phyloP scores from a whole-genome alignment of 2,113 vertebrate species.

The Monopterus albus region DNA sequence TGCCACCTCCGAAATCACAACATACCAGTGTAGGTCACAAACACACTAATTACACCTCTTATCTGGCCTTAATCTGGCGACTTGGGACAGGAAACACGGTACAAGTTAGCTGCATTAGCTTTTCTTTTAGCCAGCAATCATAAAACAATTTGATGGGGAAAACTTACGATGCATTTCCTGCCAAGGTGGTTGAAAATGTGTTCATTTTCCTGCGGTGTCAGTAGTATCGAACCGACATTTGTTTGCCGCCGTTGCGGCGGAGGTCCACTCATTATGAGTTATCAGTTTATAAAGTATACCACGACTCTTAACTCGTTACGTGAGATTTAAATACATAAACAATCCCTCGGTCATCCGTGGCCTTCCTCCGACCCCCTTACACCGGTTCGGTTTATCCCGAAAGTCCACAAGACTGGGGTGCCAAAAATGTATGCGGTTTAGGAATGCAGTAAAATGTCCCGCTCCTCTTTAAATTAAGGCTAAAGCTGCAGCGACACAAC shows the following conservation, averaged over 20 bases:
- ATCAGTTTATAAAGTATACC: constrained; percentile 44
- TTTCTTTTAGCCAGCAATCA: constrained; percentile 33
- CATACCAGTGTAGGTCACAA: constrained; percentile 28
- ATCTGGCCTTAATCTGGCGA: neutral
- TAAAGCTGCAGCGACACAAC: constrained; percentile 23
- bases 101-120: constrained; percentile 60
- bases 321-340: constrained; percentile 68
- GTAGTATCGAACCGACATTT: constrained; percentile 87
- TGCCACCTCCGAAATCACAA: neutral
- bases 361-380: constrained; percentile 64
- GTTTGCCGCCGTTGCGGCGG: constrained; percentile 83
- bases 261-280: constrained; percentile 86
- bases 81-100: constrained; percentile 28
- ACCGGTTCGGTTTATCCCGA: constrained; percentile 41
- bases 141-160: constrained; percentile 35
- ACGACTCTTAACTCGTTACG: constrained; percentile 58
- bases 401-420: neutral
- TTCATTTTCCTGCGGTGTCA: constrained; percentile 91
- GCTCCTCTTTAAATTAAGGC: constrained; percentile 19
- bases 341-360: constrained; percentile 78
- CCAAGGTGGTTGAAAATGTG: constrained; percentile 89
- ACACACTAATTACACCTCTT: constrained; percentile 6
- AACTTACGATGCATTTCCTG: constrained; percentile 96
- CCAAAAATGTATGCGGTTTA: neutral
- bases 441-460: constrained; percentile 16